phyloP scores from a whole-genome alignment of 2,797 vertebrate species.

The Malurus splendens region DNA sequence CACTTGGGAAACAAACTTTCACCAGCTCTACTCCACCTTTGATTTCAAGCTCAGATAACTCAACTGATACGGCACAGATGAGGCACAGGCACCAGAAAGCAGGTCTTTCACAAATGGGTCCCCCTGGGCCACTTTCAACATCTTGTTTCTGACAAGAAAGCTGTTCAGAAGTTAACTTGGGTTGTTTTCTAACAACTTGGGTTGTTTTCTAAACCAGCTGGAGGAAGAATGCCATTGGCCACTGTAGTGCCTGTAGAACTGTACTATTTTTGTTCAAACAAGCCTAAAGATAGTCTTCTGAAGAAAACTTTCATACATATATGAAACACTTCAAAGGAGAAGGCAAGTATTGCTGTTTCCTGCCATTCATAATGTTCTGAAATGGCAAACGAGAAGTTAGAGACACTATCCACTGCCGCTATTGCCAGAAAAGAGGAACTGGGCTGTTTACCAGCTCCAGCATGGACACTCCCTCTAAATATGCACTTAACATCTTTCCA shows the following conservation, averaged over 20 bases:
- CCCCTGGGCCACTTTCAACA: background rate
- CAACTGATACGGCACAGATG: accelerated
- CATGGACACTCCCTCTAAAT: background rate
- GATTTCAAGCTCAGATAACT: background rate
- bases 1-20: background rate
- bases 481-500: background rate
- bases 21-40: background rate
- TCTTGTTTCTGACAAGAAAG: background rate
- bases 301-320: background rate
- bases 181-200: background rate
- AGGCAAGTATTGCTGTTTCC: background rate
- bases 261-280: background rate
- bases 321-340: background rate
- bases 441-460: background rate
- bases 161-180: background rate
- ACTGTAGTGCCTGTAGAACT: background rate
- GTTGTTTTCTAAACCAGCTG: background rate
- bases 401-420: background rate
- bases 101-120: background rate
- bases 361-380: background rate
- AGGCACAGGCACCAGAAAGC: background rate
- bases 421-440: background rate
- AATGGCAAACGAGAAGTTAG: background rate
- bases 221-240: background rate
- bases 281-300: background rate